phyloP scores from a whole-genome alignment of 2,113 vertebrate species.

The Ceyx melanurus region DNA sequence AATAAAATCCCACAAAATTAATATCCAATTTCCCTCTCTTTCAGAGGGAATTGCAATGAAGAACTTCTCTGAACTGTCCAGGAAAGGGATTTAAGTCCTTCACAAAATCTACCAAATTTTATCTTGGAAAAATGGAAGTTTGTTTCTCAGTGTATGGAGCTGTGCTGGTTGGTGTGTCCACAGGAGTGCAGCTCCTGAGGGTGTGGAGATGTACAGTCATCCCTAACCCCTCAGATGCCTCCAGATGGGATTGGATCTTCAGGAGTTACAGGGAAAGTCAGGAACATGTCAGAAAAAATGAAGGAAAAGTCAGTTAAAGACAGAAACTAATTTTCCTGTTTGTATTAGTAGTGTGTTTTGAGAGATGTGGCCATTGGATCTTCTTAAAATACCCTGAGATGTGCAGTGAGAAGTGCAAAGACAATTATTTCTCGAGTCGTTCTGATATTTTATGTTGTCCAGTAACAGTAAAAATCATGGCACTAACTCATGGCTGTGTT shows the following conservation, averaged over 20 bases:
- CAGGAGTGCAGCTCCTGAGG: neutral
- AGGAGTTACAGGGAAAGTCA: neutral
- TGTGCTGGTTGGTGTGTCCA: neutral
- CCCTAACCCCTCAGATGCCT: neutral
- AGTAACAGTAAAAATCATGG: neutral
- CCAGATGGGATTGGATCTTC: neutral
- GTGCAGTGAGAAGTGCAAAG: neutral
- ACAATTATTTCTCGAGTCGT: neutral
- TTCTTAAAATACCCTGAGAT: neutral
- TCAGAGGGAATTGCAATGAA: neutral
- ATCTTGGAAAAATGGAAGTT: neutral
- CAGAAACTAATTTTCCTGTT: neutral
- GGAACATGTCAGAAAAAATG: neutral
- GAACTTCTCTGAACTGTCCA: neutral
- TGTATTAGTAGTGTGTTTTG: neutral
- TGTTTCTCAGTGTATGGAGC: neutral
- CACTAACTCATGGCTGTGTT: neutral
- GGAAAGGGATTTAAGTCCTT: neutral
- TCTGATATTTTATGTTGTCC: neutral
- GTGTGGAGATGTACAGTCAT: fast-evolving
- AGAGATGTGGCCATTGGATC: neutral
- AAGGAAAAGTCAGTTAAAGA: neutral
- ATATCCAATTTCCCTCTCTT: neutral
- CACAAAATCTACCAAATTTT: neutral
- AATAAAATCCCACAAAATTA: neutral